Evolutionary conservation across 2,797 vertebrate species (phyloP).

Genomic region (Kryptopterus vitreolus): DNA sequence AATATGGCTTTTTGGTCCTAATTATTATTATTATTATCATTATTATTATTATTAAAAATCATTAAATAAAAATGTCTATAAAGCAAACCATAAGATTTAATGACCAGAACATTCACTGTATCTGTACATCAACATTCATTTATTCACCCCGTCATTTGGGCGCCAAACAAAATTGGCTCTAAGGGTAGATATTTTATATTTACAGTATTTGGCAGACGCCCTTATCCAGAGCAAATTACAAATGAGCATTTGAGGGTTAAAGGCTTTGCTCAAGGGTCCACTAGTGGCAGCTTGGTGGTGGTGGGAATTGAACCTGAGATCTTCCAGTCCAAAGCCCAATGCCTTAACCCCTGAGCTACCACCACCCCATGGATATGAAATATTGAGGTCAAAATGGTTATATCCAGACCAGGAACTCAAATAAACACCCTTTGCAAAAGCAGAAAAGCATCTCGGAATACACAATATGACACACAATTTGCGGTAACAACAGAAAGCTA

Average conservation of each 20-base stretch:
- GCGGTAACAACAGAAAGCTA: background rate
- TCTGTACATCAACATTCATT: background rate
- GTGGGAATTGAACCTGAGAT: too few relatives aligned
- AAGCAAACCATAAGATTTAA: conserved; percentile 58
- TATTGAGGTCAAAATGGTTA: background rate
- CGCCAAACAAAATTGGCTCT: too few relatives aligned
- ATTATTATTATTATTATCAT: background rate
- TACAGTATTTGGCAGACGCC: too few relatives aligned
- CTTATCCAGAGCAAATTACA: too few relatives aligned
- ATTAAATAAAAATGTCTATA: conserved; percentile 45
- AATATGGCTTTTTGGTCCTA: conserved; percentile 27
- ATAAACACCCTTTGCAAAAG: background rate
- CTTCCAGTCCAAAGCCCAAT: too few relatives aligned
- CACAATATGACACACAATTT: background rate
- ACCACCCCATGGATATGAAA: too few relatives aligned
- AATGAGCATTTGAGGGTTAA: too few relatives aligned
- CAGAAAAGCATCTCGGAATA: background rate
- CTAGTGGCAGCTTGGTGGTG: too few relatives aligned
- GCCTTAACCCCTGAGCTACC: too few relatives aligned
- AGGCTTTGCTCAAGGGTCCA: too few relatives aligned
- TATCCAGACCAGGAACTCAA: background rate
- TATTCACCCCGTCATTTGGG: background rate
- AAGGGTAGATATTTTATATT: too few relatives aligned
- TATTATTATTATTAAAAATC: conserved; percentile 10
- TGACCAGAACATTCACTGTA: conserved; percentile 58